Conservation (phyloP, 2,888 invertebrate genomes). For the Agrochola lychnidis region DNA sequence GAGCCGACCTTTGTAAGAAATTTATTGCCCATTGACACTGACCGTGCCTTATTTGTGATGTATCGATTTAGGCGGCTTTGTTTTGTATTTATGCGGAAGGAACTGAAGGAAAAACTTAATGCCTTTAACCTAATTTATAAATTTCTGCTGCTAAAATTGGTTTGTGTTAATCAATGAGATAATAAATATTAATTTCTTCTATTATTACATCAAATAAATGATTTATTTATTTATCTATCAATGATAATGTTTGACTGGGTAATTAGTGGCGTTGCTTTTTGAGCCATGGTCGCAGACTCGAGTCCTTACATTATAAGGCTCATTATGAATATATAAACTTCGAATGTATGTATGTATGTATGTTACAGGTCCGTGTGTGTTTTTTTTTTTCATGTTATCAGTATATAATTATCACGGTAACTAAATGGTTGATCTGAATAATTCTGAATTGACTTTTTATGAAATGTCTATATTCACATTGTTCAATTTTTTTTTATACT, state of each 20-base stretch:
- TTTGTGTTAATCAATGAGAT: too few relatives aligned
- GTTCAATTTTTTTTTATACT: neutral
- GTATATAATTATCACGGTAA: neutral
- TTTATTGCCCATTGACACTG: slow-evolving; percentile 57
- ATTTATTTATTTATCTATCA: too few relatives aligned
- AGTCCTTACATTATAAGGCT: too few relatives aligned
- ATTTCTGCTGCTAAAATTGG: too few relatives aligned
- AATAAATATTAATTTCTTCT: too few relatives aligned
- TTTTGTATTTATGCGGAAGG: neutral
- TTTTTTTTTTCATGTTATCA: neutral
- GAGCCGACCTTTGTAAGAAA: slow-evolving; percentile 45
- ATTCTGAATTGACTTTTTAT: neutral
- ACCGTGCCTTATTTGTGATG: slow-evolving; percentile 36
- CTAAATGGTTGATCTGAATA: neutral
- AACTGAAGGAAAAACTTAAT: neutral
- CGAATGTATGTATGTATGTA: neutral
- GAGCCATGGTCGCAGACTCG: neutral
- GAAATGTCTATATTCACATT: too few relatives aligned
- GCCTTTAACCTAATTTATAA: too few relatives aligned
- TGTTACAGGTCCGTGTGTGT: neutral
- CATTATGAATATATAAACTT: too few relatives aligned
- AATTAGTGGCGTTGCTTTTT: neutral
- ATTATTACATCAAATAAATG: too few relatives aligned
- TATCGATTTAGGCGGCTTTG: slow-evolving; percentile 20
- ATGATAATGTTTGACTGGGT: neutral